A percentile compares a stretch with the other conserved stretches of the same genome.
These are phyloP conservation scores for Phoenicopterus ruber DNA, from an alignment of 2,113 vertebrate genomes.

Conservation along the genomic window DNA sequence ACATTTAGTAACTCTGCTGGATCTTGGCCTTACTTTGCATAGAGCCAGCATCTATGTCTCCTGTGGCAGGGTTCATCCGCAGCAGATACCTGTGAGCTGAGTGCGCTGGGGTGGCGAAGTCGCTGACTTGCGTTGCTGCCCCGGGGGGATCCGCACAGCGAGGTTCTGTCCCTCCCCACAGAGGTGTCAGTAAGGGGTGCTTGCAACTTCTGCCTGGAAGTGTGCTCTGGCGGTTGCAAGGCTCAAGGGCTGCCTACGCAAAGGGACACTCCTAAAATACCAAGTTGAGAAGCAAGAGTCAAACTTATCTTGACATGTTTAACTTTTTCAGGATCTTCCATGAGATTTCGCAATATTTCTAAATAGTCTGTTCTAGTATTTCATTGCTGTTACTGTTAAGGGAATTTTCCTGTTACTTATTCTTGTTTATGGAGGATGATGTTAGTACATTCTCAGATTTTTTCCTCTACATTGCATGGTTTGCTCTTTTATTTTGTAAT, in stretches of 20 bases:
- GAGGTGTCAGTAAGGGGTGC: background rate
- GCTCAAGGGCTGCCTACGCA: background rate
- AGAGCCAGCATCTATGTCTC: background rate
- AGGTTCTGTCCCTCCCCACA: rapidly evolving
- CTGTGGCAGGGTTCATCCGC: background rate
- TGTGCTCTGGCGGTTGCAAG: background rate
- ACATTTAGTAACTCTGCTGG: background rate
- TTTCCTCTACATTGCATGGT: background rate
- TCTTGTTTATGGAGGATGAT: background rate
- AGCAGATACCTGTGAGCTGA: background rate
- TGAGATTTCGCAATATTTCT: background rate
- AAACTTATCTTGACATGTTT: background rate
- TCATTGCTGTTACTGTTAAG: background rate
- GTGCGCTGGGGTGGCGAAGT: rapidly evolving
- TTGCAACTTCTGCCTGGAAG: background rate
- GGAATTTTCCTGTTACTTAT: background rate
- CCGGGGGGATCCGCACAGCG: rapidly evolving
- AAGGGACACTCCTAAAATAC: background rate
- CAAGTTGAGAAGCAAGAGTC: background rate
- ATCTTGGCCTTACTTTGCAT: background rate
- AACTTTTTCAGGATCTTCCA: background rate
- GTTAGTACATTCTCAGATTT: background rate
- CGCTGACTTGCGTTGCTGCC: background rate
- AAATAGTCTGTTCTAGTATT: background rate
- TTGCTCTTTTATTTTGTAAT: background rate